A percentile compares a stretch with the other conserved stretches of the same genome.
These are phyloP conservation scores for Mycalesis mineus DNA, from an alignment of 2,888 invertebrate genomes.

Conservation along the genomic window DNA sequence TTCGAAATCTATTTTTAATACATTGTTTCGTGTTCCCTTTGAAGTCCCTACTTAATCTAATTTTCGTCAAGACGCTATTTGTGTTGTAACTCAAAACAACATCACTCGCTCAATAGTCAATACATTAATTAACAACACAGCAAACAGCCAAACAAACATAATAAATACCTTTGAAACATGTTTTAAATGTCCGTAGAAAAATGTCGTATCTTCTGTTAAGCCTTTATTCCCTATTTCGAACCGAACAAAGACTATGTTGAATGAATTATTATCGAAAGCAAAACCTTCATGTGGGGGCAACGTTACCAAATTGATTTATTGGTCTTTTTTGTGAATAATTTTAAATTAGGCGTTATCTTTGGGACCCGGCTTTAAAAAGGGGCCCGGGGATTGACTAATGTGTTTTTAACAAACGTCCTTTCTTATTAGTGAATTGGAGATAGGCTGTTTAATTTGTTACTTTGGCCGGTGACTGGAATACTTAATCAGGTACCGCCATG, in stretches of 20 bases:
- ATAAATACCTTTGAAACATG: slow-evolving; percentile 1
- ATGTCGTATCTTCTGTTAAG: background rate
- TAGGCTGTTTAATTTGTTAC: slow-evolving; percentile 19
- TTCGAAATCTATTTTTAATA: no score
- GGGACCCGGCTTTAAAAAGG: slow-evolving; percentile 47
- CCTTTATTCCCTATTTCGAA: background rate
- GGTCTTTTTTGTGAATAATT: slow-evolving; percentile 60
- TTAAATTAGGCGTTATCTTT: slow-evolving; percentile 61
- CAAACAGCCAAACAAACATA: slow-evolving; percentile 6
- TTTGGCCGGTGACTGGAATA: slow-evolving; percentile 2
- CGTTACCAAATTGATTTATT: slow-evolving; percentile 58
- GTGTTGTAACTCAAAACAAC: background rate
- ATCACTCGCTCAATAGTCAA: slow-evolving; percentile 5
- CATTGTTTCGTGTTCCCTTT: no score
- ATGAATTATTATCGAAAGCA: background rate
- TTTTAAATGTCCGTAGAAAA: background rate
- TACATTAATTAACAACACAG: slow-evolving; percentile 4
- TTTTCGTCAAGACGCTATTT: background rate
- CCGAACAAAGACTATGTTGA: background rate
- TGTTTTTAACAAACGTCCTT: slow-evolving; percentile 49
- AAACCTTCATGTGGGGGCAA: slow-evolving; percentile 42
- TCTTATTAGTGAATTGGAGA: slow-evolving; percentile 31
- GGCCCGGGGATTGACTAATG: slow-evolving; percentile 51
- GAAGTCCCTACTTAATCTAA: no score
- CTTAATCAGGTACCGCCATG: slow-evolving; percentile 3